A percentile compares a stretch with the other conserved stretches of the same genome.
Evolutionary conservation across 2,797 vertebrate genomes (phyloP).

Genomic region (Cyprinella venusta): DNA sequence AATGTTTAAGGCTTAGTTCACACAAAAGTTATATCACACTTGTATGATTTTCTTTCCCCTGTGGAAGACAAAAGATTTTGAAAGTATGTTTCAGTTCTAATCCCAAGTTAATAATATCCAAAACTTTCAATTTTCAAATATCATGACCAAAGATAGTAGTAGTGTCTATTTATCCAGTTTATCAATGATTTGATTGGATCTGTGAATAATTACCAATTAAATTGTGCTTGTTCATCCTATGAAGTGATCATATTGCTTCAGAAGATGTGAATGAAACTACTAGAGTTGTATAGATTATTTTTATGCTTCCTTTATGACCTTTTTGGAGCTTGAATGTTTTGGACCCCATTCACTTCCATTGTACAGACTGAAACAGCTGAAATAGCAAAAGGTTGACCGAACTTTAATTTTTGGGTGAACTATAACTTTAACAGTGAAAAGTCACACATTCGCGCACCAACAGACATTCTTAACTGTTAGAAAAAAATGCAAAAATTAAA

Average conservation of each 20-base stretch:
- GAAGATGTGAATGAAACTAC: background rate
- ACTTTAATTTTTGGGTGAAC: background rate
- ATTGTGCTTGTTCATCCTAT: background rate
- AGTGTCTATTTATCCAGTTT: background rate
- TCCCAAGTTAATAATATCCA: background rate
- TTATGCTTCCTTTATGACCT: too few species aligned
- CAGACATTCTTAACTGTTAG: background rate
- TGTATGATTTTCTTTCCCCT: background rate
- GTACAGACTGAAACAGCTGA: background rate
- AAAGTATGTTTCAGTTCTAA: background rate
- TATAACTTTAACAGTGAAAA: background rate
- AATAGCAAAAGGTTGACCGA: background rate
- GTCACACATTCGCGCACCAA: conserved; percentile 1
- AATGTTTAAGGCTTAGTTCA: background rate
- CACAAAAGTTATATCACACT: background rate
- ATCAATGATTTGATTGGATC: background rate
- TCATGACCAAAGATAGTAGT: background rate
- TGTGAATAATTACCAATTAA: background rate
- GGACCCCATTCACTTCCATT: background rate
- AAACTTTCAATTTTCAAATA: background rate
- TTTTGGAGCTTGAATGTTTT: background rate
- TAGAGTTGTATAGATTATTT: background rate
- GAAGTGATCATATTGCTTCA: background rate
- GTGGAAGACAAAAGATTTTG: background rate
- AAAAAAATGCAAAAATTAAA: background rate